A percentile compares a stretch with the other conserved stretches of the same genome.
phyloP scores from a whole-genome alignment of 2,797 vertebrate species.

The Okamejei kenojei region DNA sequence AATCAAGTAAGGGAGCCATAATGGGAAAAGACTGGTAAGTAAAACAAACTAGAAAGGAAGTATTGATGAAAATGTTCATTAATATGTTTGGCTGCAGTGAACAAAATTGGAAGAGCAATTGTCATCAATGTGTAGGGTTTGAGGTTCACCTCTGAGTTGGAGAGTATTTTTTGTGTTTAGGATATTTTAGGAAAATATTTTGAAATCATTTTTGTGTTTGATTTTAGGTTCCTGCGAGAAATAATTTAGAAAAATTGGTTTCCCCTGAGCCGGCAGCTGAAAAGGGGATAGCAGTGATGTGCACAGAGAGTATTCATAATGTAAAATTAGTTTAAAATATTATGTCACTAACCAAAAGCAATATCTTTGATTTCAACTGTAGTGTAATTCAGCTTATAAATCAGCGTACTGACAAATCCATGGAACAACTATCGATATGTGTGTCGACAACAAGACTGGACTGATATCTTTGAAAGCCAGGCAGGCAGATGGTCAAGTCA shows the following conservation, averaged over 20 bases:
- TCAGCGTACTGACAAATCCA: not conserved
- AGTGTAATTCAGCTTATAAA: not conserved
- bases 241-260: not conserved
- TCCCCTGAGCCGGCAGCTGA: not conserved
- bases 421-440: not conserved
- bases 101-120: not conserved
- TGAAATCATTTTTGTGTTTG: no score
- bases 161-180: not conserved
- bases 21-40: not conserved
- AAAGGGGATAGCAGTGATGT: not conserved
- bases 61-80: not conserved
- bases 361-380: not conserved
- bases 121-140: not conserved
- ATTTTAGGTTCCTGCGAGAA: no score
- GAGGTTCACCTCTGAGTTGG: not conserved
- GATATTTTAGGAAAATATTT: no score
- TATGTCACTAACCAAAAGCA: not conserved
- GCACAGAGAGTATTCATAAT: no score
- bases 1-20: not conserved
- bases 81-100: not conserved
- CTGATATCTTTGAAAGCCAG: not conserved
- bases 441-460: not conserved
- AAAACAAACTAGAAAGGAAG: not conserved
- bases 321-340: no score
- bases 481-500: constrained; percentile 15